Evolutionary conservation across 2,113 vertebrate species (phyloP).

Genomic region (Antennarius striatus): DNA sequence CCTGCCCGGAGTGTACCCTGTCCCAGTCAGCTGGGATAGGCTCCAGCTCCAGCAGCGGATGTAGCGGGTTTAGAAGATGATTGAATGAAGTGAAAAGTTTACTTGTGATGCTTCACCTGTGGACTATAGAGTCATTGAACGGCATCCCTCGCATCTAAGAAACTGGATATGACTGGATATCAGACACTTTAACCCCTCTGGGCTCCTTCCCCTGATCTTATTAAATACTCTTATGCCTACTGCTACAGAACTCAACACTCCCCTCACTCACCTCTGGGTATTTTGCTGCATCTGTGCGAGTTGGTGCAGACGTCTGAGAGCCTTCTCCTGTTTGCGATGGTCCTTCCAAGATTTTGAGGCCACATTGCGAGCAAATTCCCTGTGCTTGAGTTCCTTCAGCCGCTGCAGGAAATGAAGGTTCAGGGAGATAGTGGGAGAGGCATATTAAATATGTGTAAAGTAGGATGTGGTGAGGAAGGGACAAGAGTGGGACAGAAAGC

Average conservation of each 20-base stretch:
- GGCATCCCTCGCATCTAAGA: conserved; percentile 64
- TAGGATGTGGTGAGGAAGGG: not conserved
- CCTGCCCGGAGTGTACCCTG: too few species aligned
- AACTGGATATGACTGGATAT: conserved; percentile 59
- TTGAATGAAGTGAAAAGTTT: too few species aligned
- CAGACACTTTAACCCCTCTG: conserved; percentile 59
- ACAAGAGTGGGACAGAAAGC: conserved; percentile 19
- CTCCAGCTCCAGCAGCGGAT: too few species aligned
- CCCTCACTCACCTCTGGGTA: conserved; percentile 83
- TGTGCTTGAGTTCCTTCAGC: conserved; percentile 97
- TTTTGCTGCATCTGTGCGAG: conserved; percentile 92
- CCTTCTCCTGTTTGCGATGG: conserved; percentile 97
- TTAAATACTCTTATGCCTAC: conserved; percentile 45
- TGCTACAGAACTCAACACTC: conserved; percentile 21
- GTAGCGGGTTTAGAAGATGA: too few species aligned
- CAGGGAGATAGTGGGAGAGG: conserved; percentile 7
- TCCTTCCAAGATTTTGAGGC: conserved; percentile 99
- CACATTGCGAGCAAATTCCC: conserved; percentile 97
- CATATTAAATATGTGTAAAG: conserved; percentile 9
- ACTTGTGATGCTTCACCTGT: conserved; percentile 62
- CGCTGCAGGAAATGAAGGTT: conserved; percentile 77
- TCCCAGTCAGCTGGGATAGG: too few species aligned
- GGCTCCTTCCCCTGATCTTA: conserved; percentile 47
- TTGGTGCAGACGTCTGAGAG: conserved; percentile 91
- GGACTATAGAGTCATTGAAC: conserved; percentile 52